Base-by-base conservation (phyloP, 2,888 invertebrate species). In the Caenorhabditis afra region DNA sequence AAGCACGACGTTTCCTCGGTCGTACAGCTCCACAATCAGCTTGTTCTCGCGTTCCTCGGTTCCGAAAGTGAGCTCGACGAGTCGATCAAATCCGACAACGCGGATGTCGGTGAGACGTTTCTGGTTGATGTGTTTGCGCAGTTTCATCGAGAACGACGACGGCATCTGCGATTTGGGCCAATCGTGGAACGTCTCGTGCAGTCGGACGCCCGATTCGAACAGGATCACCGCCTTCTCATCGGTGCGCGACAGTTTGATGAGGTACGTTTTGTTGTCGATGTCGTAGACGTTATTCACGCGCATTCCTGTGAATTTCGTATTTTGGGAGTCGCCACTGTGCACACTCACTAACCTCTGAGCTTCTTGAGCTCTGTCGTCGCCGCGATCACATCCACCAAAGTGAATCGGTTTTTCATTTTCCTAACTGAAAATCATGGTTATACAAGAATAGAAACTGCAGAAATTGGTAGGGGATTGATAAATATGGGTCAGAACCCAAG, bases 211-310 rank as follows among this genome's bases (percentile, higher is more conserved):
- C 0, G 97, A 98, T 92, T 99, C 99, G 39, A 99, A 91, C 8
- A 99, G 91, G 37, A 99, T 92, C 11, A 97, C 93, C 62, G 93
- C 93, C 92, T 99, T 99, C 88, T 95, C 94, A 90, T 96, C 96
- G 0, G 94, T 94, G 79, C 94, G 93, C 90, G 81, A 70, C n/a
- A 93, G 86, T 83, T 91, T 94, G 83, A 99, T 95, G 50, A 99
- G 93, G 91, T 98, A 99, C 0, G 97, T 96, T 91, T 95, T 96
- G 91, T 94, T 95, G 91, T 99, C 97, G 85, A 99, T 94, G 91
- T 99, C 98, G 91, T 99, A 99, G 44, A 99, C 94, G 92, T 99
- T 97, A 91, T 95, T 95, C 4, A 99, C 96, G 88, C 98, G 93
- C 94, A 96, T 94, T 45, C 97, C 97, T 88, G 58, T 0, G 62